These are phyloP conservation scores for Sinocyclocheilus rhinocerous DNA, from an alignment of 2,113 vertebrate species.

Conservation along the genomic window DNA sequence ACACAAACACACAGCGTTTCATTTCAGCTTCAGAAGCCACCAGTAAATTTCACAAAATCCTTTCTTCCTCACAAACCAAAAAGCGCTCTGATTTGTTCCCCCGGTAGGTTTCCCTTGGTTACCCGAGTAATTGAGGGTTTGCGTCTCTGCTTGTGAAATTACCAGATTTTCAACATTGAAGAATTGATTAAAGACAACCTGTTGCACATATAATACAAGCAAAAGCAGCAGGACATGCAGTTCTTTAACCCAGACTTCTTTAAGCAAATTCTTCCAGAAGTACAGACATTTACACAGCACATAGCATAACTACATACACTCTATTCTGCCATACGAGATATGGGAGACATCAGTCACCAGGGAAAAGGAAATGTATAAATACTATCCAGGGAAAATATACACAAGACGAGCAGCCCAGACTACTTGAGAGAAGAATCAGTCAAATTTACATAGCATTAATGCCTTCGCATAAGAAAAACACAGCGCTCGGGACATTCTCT, in stretches of 20 bases:
- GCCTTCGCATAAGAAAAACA: conserved; percentile 27
- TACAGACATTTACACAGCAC: conserved; percentile 14
- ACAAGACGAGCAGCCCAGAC: conserved; percentile 3
- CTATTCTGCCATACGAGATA: conserved; percentile 2
- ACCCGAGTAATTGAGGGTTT: conserved; percentile 54
- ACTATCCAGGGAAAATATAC: conserved; percentile 26
- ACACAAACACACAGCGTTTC: conserved; percentile 40
- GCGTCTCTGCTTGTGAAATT: conserved; percentile 46
- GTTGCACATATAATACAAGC: conserved; percentile 33
- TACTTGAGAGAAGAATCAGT: conserved; percentile 32
- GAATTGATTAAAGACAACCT: conserved; percentile 30
- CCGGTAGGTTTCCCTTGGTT: conserved; percentile 48
- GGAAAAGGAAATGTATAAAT: conserved; percentile 31
- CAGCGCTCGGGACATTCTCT: conserved; percentile 9
- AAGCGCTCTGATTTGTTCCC: conserved; percentile 19
- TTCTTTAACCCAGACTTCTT: conserved; percentile 1
- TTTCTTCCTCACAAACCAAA: conserved; percentile 47
- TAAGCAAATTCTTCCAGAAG: not conserved
- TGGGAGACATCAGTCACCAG: conserved; percentile 16
- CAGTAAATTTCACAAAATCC: conserved; percentile 45
- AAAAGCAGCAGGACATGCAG: not conserved
- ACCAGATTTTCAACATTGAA: conserved; percentile 15
- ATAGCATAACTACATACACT: conserved; percentile 22
- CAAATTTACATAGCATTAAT: conserved; percentile 43
- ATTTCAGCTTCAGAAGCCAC: conserved; percentile 49